Base-by-base conservation (phyloP, 2,797 vertebrate genomes). In the Remorina albescens region DNA sequence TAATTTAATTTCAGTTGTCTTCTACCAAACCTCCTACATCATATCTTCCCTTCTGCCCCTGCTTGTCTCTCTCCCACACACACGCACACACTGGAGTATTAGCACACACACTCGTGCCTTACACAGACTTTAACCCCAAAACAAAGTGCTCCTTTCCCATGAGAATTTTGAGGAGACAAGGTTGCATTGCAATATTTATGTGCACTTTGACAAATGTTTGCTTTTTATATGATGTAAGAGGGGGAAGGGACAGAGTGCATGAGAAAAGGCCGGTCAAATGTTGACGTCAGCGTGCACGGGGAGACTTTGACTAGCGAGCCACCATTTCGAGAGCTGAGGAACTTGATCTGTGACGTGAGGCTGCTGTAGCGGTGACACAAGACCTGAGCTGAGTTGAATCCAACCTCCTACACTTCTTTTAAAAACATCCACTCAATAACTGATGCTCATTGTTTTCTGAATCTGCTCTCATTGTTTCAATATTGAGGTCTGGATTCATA, bases 161-260 rank as follows among this genome's bases (percentile, higher is more conserved):
- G 67, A 79, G 82, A 67, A 66, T 39, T 67, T 58, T 3, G 51
- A 46, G 23, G 55, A 82, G 60, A 88, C 80, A 79, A 70, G 81
- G 71, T n/a, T 60, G 34, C 70, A 25, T 80, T 94, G 75, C 69
- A 92, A 88, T 93, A 93, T 93, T 93, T 80, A 91, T 91, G 78
- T 71, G 71, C 76, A 73, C 85, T 83, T 88, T 87, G 82, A 88
- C 81, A 91, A 82, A 90, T 84, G 77, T 87, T 82, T 1, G 75
- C 85, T 84, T 91, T 85, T 89, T 87, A 82, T 82, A 56, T 39
- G 59, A 64, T 36, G 71, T 71, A 37, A 75, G 76, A 74, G 39
- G 19, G 61, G 71, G 58, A 9, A 57, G 65, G 50, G 82, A 80
- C 16, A 21, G 54, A 56, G 61, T 5, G 15, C 13, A 8, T 18